A percentile compares a stretch with the other conserved stretches of the same genome.
Conservation (phyloP, 1,140 invertebrate genomes). For the Caligus rogercresseyi region DNA sequence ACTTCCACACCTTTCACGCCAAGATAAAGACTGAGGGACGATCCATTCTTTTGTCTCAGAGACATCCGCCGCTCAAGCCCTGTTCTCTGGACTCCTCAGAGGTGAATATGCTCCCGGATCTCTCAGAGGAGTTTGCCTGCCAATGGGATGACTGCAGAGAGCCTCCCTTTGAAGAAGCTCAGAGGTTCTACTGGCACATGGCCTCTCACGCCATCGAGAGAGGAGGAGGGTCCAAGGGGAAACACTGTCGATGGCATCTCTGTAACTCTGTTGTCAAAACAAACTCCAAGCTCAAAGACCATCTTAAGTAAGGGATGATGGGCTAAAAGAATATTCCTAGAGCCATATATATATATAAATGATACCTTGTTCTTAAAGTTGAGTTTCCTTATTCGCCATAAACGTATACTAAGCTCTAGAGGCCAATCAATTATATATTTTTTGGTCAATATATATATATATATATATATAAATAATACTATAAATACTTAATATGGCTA, state of each 20-base stretch:
- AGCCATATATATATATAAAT: background rate
- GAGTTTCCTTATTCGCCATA: too few species aligned
- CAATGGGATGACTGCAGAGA: background rate
- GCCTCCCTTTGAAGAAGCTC: background rate
- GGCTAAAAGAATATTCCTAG: background rate
- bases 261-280: background rate
- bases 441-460: too few species aligned
- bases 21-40: background rate
- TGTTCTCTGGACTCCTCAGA: conserved; percentile 6
- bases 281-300: conserved; percentile 5
- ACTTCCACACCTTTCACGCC: conserved; percentile 15
- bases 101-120: conserved; percentile 7
- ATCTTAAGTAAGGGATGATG: conserved; percentile 1
- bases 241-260: background rate
- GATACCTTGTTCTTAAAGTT: too few species aligned
- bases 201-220: background rate
- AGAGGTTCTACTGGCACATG: conserved; percentile 15
- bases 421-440: too few species aligned
- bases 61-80: background rate
- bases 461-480: too few species aligned
- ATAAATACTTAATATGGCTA: too few species aligned
- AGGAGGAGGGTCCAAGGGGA: background rate
- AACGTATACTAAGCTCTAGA: too few species aligned
- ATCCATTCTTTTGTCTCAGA: background rate
- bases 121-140: conserved; percentile 1